Evolutionary conservation across 2,888 invertebrate genomes (phyloP), one percentile per base, ranked within the genome.

Genomic region (Nudaria mundana): DNA sequence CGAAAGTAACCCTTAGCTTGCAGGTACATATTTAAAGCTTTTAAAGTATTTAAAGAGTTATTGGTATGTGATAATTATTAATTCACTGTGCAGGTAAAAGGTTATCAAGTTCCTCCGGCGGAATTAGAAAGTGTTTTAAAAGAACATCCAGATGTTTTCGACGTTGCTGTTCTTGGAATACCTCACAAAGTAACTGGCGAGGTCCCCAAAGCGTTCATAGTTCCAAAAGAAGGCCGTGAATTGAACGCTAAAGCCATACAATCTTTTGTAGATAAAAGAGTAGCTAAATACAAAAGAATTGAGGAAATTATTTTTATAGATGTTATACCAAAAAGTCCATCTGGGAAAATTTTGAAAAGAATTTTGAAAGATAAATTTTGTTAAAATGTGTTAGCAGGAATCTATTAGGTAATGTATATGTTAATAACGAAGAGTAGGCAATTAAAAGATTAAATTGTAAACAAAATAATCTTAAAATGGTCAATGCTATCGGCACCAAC

Each of bases 101-200:
- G 89, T 1, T 92, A 86, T 63, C 91, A 96, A 92, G 97, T 97
- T 5, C 92, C 97, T 6, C 97, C 97, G 12, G 97, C 97, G 0
- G 97, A 97, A 76, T 74, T 97, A 15, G 97, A 97, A 76, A 92
- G 90, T 34, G 63, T 95, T 3, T 66, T 96, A 1, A 90, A 94
- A 42, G 90, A 91, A 28, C 94, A 95, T 75, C 94, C 95, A 0
- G 91, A 90, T 15, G 90, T 98, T 0, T 73, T 88, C 7, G 97
- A 98, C 61, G 95, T 94, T 0, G 97, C 94, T 0, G 97, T 98
- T 0, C 88, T 97, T 44, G 97, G 96, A 0, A 76, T 95, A 10
- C 92, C 93, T 0, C 92, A 96, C 65, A 77, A 88, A 0, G 72
- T 77, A 6, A 87, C 85, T 22, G 97, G 96, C 3, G 95, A 97